phyloP scores from a whole-genome alignment of 2,797 vertebrate genomes.

The Brachyalestes nurse region DNA sequence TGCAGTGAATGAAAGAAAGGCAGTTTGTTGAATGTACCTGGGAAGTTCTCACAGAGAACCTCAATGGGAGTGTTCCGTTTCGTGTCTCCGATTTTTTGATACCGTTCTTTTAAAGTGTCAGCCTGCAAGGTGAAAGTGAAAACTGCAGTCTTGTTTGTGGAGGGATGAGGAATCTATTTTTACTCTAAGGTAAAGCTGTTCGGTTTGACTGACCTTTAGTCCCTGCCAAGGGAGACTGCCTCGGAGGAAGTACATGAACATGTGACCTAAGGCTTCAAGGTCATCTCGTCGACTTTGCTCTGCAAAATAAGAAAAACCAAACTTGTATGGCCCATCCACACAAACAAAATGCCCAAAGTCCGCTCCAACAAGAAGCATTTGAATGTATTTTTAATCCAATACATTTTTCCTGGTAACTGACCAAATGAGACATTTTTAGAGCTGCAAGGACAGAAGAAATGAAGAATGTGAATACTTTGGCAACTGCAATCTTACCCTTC shows the following conservation, averaged over 20 bases:
- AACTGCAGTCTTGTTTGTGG: background rate
- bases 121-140: slow-evolving; percentile 78
- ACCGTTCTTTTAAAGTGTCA: slow-evolving; percentile 97
- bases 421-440: background rate
- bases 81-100: slow-evolving; percentile 98
- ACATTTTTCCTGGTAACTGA: background rate
- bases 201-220: slow-evolving; percentile 81
- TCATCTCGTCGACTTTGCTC: slow-evolving; percentile 98
- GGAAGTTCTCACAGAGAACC: slow-evolving; percentile 98
- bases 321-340: background rate
- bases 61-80: slow-evolving; percentile 98
- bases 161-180: background rate
- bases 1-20: background rate
- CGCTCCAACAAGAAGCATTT: background rate
- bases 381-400: background rate
- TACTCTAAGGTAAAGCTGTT: background rate
- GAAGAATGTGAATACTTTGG: background rate
- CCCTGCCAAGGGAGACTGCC: slow-evolving; percentile 99
- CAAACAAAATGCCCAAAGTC: background rate
- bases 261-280: slow-evolving; percentile 98
- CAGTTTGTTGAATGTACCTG: slow-evolving; percentile 78
- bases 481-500: slow-evolving; percentile 84
- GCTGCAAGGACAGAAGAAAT: background rate
- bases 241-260: slow-evolving; percentile 99
- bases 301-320: slow-evolving; percentile 66